phyloP scores from a whole-genome alignment of 2,113 vertebrate genomes.

The Ia io region DNA sequence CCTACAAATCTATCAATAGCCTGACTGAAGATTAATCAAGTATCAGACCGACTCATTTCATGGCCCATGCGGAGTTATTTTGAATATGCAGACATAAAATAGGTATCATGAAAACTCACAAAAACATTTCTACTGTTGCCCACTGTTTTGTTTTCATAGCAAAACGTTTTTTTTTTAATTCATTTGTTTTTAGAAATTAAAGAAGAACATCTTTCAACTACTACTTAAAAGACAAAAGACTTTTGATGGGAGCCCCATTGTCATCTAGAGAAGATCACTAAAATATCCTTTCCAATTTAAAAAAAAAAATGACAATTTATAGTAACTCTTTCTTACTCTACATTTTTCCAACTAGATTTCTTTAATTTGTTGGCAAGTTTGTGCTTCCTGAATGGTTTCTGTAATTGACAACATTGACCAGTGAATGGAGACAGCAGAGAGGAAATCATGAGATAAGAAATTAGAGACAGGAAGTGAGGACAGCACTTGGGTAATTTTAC shows the following conservation, averaged over 20 bases:
- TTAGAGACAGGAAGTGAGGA: background rate
- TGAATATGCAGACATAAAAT: background rate
- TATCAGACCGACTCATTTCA: background rate
- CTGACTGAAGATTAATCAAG: background rate
- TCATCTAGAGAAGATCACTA: background rate
- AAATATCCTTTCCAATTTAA: constrained; percentile 12
- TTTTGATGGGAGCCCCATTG: background rate
- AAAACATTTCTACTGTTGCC: background rate
- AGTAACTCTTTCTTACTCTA: background rate
- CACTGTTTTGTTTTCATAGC: background rate
- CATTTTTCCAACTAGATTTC: background rate
- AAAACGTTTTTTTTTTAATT: background rate
- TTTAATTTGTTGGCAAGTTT: background rate
- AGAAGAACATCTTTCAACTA: background rate
- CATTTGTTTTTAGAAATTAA: background rate
- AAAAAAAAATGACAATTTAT: constrained; percentile 9
- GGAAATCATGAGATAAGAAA: background rate
- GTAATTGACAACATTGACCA: background rate
- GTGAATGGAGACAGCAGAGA: background rate
- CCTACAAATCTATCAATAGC: background rate
- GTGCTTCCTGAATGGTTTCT: background rate
- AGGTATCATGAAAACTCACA: background rate
- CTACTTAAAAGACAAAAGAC: background rate
- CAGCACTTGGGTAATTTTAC: background rate
- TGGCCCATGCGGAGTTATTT: background rate